phyloP scores from a whole-genome alignment of 2,113 vertebrate species.

The Mastomys coucha region DNA sequence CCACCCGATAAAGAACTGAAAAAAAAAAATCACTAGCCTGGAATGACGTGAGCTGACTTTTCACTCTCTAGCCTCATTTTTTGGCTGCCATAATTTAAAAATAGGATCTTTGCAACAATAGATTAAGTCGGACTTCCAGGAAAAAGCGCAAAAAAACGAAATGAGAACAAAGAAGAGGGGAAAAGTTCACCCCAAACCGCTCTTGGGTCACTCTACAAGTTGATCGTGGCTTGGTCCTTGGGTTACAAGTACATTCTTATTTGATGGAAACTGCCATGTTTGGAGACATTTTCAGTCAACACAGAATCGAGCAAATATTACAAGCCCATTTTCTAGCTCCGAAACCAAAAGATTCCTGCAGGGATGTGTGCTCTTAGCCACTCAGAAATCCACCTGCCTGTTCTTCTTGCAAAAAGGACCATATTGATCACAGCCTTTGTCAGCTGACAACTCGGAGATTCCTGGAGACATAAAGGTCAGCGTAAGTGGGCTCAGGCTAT shows the following conservation, averaged over 20 bases:
- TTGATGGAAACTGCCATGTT: neutral
- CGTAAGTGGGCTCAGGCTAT: too few relatives aligned
- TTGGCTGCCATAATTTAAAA: constrained; percentile 49
- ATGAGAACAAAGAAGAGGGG: constrained; percentile 41
- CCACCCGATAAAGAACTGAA: neutral
- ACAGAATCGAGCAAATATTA: neutral
- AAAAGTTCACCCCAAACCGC: constrained; percentile 25
- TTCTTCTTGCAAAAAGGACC: neutral
- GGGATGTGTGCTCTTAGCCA: neutral
- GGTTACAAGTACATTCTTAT: neutral
- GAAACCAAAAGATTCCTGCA: neutral
- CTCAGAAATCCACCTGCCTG: neutral
- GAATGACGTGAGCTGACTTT: neutral
- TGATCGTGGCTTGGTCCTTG: constrained; percentile 7
- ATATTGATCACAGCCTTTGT: neutral
- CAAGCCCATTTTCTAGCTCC: neutral
- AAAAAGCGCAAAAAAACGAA: constrained; percentile 53
- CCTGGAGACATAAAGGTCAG: neutral
- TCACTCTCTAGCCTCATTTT: neutral
- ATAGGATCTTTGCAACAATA: constrained; percentile 53
- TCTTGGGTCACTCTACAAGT: constrained; percentile 53
- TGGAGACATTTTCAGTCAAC: neutral
- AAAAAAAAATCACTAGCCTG: neutral
- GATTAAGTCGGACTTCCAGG: constrained; percentile 61
- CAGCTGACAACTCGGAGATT: neutral